Percentiles rank a stretch among this genome's conserved stretches.
phyloP scores from a whole-genome alignment of 2,113 vertebrate species.

The Hypanus sabinus region DNA sequence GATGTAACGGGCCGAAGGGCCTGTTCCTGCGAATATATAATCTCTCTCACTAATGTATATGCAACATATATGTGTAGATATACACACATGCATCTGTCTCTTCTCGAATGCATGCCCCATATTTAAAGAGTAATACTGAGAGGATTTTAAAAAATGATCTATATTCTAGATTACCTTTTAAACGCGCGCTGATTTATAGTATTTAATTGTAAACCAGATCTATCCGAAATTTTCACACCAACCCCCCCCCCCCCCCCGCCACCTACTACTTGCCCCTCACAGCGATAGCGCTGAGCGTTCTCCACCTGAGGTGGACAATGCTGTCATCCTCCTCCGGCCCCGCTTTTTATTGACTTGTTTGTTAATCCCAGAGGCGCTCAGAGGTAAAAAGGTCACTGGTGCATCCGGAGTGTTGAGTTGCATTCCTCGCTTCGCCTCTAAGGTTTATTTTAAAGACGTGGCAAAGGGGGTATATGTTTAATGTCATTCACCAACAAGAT shows the following conservation, averaged over 20 bases:
- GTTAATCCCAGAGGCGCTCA: constrained; percentile 63
- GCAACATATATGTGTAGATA: no score
- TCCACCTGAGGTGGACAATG: constrained; percentile 47
- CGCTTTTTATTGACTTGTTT: constrained; percentile 62
- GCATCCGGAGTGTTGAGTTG: constrained; percentile 41
- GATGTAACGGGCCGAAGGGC: no score
- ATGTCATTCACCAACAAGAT: constrained; percentile 12
- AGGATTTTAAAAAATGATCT: background rate
- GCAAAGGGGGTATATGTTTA: background rate
- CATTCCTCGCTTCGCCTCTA: constrained; percentile 11
- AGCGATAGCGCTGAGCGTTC: constrained; percentile 42
- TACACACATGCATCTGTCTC: no score
- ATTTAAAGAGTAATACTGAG: background rate
- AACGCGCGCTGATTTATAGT: background rate
- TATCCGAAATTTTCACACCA: background rate
- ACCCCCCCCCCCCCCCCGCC: no score
- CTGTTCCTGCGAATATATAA: no score
- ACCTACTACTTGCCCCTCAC: background rate
- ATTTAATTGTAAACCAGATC: background rate
- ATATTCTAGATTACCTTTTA: background rate
- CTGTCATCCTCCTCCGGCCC: constrained; percentile 46
- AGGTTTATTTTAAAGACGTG: constrained; percentile 11
- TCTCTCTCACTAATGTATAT: no score
- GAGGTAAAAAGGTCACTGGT: constrained; percentile 72
- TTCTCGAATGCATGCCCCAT: no score